Evolutionary conservation across 2,797 vertebrate species (phyloP).

Genomic region (Pangasius krempfi): DNA sequence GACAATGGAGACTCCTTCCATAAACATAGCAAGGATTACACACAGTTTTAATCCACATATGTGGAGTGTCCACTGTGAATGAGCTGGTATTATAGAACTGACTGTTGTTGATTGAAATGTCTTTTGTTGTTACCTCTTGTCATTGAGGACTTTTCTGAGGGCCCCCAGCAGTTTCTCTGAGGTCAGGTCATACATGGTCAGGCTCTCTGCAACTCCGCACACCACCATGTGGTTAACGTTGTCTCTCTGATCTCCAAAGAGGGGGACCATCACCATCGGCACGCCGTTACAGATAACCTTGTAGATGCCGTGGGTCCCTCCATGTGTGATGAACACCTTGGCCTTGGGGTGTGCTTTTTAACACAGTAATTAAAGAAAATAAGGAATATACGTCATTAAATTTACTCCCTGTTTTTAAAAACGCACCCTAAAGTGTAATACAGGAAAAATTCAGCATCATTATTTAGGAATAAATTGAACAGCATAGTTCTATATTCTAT

Average conservation of each 20-base stretch:
- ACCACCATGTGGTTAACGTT: conserved; percentile 81
- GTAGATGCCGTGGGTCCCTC: conserved; percentile 87
- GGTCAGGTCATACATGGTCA: conserved; percentile 79
- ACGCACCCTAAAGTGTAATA: not conserved
- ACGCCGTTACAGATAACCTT: conserved; percentile 89
- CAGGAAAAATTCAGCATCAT: not conserved
- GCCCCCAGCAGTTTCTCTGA: conserved; percentile 73
- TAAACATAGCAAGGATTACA: not conserved
- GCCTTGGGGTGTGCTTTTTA: conserved; percentile 84
- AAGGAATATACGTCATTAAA: not conserved
- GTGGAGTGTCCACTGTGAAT: too few species aligned
- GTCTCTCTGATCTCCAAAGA: conserved; percentile 91
- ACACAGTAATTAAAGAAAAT: not conserved
- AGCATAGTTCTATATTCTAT: not conserved
- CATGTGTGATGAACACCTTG: conserved; percentile 89
- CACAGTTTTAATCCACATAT: too few species aligned
- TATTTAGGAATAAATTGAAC: not conserved
- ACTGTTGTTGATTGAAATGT: not conserved
- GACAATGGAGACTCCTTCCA: not conserved
- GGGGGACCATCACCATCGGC: conserved; percentile 90
- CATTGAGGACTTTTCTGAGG: conserved; percentile 78
- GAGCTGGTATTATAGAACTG: too few species aligned
- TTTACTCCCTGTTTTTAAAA: not conserved
- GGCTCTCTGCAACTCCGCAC: conserved; percentile 79
- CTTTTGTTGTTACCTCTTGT: conserved; percentile 79